Evolutionary conservation across 2,888 invertebrate species (phyloP).

Genomic region (Volucella inanis): DNA sequence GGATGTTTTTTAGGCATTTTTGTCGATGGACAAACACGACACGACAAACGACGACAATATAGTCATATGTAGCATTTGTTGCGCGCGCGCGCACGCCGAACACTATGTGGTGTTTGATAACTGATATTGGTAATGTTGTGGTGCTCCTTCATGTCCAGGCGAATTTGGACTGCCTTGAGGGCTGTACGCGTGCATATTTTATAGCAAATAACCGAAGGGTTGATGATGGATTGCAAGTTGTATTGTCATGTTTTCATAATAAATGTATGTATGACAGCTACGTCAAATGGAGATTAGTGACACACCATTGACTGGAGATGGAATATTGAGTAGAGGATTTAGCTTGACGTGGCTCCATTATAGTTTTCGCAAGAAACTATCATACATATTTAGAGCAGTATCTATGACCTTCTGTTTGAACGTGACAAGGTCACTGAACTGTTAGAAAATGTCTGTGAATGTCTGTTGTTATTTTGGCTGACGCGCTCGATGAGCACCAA

Average conservation of each 20-base stretch:
- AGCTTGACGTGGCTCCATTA: neutral
- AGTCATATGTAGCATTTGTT: slow-evolving; percentile 30
- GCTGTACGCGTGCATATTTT: slow-evolving; percentile 14
- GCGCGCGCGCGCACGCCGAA: slow-evolving; percentile 21
- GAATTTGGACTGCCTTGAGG: slow-evolving; percentile 45
- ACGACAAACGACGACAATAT: slow-evolving; percentile 46
- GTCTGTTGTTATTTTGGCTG: no score
- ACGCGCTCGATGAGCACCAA: no score
- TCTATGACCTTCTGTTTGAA: no score
- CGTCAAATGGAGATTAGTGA: slow-evolving; percentile 29
- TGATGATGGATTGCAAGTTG: slow-evolving; percentile 68
- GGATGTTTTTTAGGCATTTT: slow-evolving; percentile 44
- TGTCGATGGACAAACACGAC: slow-evolving; percentile 27
- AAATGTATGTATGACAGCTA: slow-evolving; percentile 17
- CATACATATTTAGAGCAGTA: no score
- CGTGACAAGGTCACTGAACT: no score
- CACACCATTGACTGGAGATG: neutral
- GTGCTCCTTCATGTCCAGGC: slow-evolving; percentile 37
- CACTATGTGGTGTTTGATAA: no score
- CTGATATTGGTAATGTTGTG: neutral
- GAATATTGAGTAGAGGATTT: slow-evolving; percentile 20
- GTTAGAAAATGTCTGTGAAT: no score
- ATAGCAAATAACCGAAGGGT: neutral
- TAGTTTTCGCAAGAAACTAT: no score
- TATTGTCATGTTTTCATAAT: slow-evolving; percentile 63